Evolutionary conservation across 2,888 invertebrate genomes (phyloP), one percentile per base, ranked within the genome.

Genomic region (Tineola bisselliella): DNA sequence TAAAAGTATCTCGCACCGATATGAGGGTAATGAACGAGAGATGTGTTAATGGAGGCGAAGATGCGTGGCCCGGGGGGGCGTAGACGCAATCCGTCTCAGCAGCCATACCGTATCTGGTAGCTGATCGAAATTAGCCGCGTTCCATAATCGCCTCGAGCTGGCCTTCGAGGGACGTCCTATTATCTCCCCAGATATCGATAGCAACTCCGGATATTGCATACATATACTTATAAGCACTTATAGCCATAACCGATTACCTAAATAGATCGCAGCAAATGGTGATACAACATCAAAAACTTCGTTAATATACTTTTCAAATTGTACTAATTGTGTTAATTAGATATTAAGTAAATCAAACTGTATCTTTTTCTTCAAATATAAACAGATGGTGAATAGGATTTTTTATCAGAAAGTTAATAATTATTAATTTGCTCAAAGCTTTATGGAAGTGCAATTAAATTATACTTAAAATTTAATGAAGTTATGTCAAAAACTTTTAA

Each of bases 121-220:
- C 59, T 58, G 59, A 59, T 59, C 59, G 59, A 59, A 59, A 59
- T 59, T 59, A 59, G 59, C 59, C 59, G 44, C 59, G 44, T 59
- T 31, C 31, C 59, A 44, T 59, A 59, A 59, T 59, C 43, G 44
- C 59, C 59, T 10, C 19, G n/a, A 44, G 59, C 59, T 15, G 33
- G 58, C 58, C 58, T 59, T 19, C 18, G 59, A 59, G 44, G 44
- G 43, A 59, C 59, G 43, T 43, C 44, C 43, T 44, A 19, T 59
- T 59, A 59, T 59, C 59, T 59, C 31, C 44, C 12, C 11, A 44
- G 43, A 44, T 59, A 59, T 59, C 59, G 59, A 19, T 59, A 58
- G 17, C 31, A 19, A 19, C 58, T 58, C 33, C 58, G 58, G 58
- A 58, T 58, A 58, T 58, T 58, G 58, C 58, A 58, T 58, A 17